Percentiles rank a stretch among this genome's conserved stretches.
phyloP scores from a whole-genome alignment of 2,797 vertebrate genomes.

The Heterohyrax brucei region DNA sequence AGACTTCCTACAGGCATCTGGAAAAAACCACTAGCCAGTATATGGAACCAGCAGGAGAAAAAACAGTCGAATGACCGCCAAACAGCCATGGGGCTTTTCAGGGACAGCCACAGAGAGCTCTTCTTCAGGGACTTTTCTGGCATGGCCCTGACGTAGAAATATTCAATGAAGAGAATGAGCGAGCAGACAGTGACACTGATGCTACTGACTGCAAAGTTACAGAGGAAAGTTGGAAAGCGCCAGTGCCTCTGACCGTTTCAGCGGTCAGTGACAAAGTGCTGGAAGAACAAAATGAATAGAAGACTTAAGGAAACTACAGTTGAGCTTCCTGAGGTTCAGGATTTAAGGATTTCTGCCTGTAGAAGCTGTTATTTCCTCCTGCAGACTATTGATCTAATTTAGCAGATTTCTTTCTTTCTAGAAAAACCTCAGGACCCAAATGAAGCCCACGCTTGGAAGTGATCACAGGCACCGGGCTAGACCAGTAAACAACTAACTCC shows the following conservation, averaged over 20 bases:
- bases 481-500: background rate
- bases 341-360: background rate
- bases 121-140: conserved; percentile 90
- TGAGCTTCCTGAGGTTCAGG: background rate
- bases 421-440: conserved; percentile 3
- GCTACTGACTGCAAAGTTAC: conserved; percentile 72
- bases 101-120: conserved; percentile 65
- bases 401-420: conserved; percentile 16
- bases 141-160: conserved; percentile 93
- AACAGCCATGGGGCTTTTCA: background rate
- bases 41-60: background rate
- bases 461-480: background rate
- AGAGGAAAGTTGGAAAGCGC: conserved; percentile 92
- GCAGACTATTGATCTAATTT: conserved; percentile 33
- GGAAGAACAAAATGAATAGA: conserved; percentile 88
- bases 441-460: conserved; percentile 28
- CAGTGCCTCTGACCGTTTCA: conserved; percentile 91
- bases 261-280: conserved; percentile 89
- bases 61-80: fast-evolving
- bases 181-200: conserved; percentile 91
- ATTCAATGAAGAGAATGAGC: conserved; percentile 87
- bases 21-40: background rate
- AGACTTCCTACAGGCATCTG: background rate
- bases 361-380: background rate
- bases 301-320: background rate